Evolutionary conservation across 2,888 invertebrate species (phyloP).

Genomic region (Ommatoiulus sabulosus): DNA sequence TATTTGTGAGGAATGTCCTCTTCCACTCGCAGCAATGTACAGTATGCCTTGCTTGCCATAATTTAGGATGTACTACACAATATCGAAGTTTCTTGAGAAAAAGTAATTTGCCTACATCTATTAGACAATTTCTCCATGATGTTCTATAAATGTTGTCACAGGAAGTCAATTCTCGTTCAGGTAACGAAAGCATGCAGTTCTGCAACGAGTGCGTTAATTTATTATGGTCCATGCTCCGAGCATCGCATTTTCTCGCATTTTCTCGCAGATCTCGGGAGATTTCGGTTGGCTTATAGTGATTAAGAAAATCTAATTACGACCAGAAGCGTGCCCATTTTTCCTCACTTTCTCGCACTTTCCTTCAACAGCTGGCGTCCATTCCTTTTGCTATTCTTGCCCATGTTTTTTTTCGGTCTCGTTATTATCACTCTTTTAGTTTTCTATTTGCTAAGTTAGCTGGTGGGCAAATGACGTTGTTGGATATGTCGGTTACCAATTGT

Average conservation of each 20-base stretch:
- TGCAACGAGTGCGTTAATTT: constrained; percentile 17
- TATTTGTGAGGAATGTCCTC: too few species aligned
- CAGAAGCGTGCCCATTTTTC: constrained; percentile 43
- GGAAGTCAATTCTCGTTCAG: too few species aligned
- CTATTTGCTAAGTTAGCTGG: constrained; percentile 12
- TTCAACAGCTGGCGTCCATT: neutral
- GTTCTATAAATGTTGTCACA: too few species aligned
- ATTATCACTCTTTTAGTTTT: constrained; percentile 42
- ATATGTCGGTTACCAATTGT: constrained; percentile 37
- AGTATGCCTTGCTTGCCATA: too few species aligned
- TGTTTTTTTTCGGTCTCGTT: constrained; percentile 38
- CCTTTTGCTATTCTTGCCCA: neutral
- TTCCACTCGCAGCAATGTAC: too few species aligned
- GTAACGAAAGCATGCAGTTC: too few species aligned
- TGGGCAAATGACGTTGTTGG: neutral
- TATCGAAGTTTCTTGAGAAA: too few species aligned
- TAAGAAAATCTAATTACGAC: constrained; percentile 51
- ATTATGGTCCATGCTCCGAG: constrained; percentile 6
- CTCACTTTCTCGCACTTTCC: constrained; percentile 39
- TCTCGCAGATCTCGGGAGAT: constrained; percentile 42
- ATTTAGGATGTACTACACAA: too few species aligned
- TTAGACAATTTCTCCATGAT: too few species aligned
- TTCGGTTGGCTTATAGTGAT: constrained; percentile 35
- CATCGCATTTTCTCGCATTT: neutral
- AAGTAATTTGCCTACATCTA: too few species aligned